Evolutionary conservation across 2,113 vertebrate genomes (phyloP).

Genomic region (Scatophagus argus): DNA sequence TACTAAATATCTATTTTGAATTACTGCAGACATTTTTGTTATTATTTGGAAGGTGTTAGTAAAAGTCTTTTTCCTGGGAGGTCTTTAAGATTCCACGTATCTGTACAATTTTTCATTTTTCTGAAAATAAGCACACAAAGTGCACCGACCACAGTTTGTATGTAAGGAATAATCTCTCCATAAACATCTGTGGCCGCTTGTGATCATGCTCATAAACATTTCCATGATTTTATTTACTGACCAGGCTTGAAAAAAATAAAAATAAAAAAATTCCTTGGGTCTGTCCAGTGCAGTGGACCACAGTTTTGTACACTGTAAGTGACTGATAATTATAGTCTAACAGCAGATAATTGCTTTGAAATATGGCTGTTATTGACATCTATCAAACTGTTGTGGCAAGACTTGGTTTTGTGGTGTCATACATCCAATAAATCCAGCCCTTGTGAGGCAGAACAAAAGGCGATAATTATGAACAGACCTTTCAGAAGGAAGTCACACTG

Average conservation of each 20-base stretch:
- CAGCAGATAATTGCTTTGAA: slow-evolving; percentile 31
- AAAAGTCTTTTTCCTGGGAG: slow-evolving; percentile 31
- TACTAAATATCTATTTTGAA: background rate
- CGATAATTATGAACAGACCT: slow-evolving; percentile 30
- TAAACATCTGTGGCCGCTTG: slow-evolving; percentile 49
- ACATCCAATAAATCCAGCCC: slow-evolving; percentile 38
- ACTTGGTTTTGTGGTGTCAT: slow-evolving; percentile 44
- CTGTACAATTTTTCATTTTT: background rate
- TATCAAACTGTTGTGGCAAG: slow-evolving; percentile 35
- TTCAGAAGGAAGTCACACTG: slow-evolving; percentile 10
- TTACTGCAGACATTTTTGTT: background rate
- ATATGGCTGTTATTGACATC: slow-evolving; percentile 4
- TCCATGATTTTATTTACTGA: slow-evolving; percentile 47
- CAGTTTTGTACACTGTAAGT: slow-evolving; percentile 10
- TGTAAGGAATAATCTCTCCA: slow-evolving; percentile 37
- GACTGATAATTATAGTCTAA: slow-evolving; percentile 20
- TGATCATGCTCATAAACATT: slow-evolving; percentile 47
- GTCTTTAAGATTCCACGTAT: slow-evolving; percentile 27
- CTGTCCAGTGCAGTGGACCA: slow-evolving; percentile 25
- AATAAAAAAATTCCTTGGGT: background rate
- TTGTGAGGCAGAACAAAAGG: slow-evolving; percentile 34
- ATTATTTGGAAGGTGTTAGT: background rate
- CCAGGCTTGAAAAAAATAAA: slow-evolving; percentile 13
- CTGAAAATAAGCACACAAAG: slow-evolving; percentile 27
- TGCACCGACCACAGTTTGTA: slow-evolving; percentile 31